Conservation (phyloP, 2,797 vertebrate genomes). For the Syncerus caffer region DNA sequence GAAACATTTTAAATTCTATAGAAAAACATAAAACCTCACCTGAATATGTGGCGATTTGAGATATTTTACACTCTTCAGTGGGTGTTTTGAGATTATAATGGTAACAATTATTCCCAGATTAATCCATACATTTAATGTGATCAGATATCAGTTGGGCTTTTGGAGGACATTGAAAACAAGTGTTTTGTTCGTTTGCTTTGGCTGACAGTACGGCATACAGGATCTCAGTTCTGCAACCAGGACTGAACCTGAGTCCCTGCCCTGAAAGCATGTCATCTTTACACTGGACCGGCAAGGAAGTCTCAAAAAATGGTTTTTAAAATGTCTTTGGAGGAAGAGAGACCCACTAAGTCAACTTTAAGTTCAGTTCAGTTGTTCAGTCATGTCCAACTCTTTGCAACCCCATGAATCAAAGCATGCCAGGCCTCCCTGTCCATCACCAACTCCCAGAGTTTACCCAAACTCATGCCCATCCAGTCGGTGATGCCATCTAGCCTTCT, state of each 20-base stretch:
- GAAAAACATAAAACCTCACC: not conserved
- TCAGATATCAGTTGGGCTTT: not conserved
- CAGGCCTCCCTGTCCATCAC: too few species aligned
- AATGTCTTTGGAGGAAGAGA: not conserved
- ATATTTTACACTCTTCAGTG: not conserved
- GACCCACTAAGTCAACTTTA: not conserved
- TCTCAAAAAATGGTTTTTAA: not conserved
- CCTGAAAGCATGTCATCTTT: not conserved
- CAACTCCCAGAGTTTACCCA: too few species aligned
- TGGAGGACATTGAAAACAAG: not conserved
- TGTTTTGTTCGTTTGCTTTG: not conserved
- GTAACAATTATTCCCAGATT: not conserved
- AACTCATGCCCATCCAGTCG: too few species aligned
- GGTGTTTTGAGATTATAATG: not conserved
- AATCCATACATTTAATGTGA: not conserved
- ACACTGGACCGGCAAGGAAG: not conserved
- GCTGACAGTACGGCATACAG: not conserved
- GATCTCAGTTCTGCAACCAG: not conserved
- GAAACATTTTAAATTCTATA: not conserved
- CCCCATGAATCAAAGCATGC: too few species aligned
- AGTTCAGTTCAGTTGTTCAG: too few species aligned
- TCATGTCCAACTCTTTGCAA: too few species aligned
- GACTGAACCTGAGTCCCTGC: not conserved
- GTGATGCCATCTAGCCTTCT: too few species aligned
- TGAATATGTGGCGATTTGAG: not conserved